Base-by-base conservation (phyloP, 2,888 invertebrate genomes). In the Drosophila barbarae region DNA sequence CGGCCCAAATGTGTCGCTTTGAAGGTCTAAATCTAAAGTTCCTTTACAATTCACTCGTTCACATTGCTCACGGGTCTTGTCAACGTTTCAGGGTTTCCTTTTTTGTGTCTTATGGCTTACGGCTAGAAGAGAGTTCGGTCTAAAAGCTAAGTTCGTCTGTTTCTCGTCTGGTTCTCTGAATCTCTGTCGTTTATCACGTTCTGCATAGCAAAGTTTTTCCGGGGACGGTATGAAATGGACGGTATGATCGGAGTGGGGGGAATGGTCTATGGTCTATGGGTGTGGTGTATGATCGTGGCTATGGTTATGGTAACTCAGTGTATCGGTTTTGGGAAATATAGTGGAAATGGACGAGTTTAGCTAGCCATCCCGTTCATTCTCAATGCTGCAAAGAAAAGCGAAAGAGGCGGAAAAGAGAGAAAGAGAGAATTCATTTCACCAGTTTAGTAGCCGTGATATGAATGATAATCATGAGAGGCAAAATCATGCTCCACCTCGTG, bases 401-500 rank as follows among this genome's bases (percentile, higher is more conserved):
- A 83, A 72, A 77, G 64, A 67, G 79, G 61, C 61, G 71, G 74
- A 50, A 66, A 65, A 65, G 65, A 66, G 56, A 66, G 68, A 68
- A 52, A 68, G 53, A 67, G 60, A 64, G 67, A 59, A 58, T 69
- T 67, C 71, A 76, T 77, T 75, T 76, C 73, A 71, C 77, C 79
- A 30, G 71, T 66, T 73, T 80, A 77, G 70, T 82, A 73, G 72
- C 71, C 86, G 69, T 84, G 74, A 73, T 84, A 76, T 72, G 81
- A 84, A 74, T 74, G 70, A 70, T 72, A 75, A 69, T 82, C 83
- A 76, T 90, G 90, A 86, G 90, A 90, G 67, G 74, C 75, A 72
- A 73, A 79, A 66, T 79, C 76, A 71, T 85, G 82, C 72, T 81
- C 76, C 80, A 80, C 77, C 74, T 84, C 85, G 84, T 91, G 90